Base-by-base conservation (phyloP, 2,888 invertebrate species). In the Ichneumoninae sp. region DNA sequence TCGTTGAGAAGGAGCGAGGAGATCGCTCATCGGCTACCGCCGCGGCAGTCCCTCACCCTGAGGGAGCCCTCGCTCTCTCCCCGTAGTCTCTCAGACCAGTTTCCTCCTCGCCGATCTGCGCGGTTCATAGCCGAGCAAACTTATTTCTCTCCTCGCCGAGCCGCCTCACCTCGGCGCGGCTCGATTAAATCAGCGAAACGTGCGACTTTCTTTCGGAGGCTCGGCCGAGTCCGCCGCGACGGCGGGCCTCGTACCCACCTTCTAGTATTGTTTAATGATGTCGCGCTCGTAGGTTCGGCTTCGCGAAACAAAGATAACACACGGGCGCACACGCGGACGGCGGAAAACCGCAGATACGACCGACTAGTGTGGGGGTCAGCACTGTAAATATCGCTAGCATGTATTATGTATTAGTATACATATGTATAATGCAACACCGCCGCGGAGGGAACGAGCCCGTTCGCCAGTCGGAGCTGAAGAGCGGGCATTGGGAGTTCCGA, bases 261-360 rank as follows among this genome's bases (percentile, higher is more conserved):
- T 79, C 80, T 33, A 54, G 84, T 83, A 87, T 89, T 89, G 87
- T 88, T 87, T 88, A 86, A 87, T 86, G 86, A 88, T 87, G 87
- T 84, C 86, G 84, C 85, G 8, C 87, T 87, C 83, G 87, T 83
- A 85, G 52, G 75, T 75, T 75, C 19, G 75, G 36, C 83, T 88
- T 85, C 85, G 87, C 86, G 86, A 79, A 84, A 77, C 76, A 52
- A 76, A 71, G 47, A 75, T 72, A 74, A 52, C 26, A 30, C 30
- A 50, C 7, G 47, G 16, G 26, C 4, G 70, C 33, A 62, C 22
- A 69, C 33, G 26, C 70, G 54, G 22, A 74, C 69, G 65, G 54
- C 26, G 54, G 19, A 47, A 70, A 54, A 74, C 60, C 70, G 71
- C 50, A 80, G 82, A 86, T 86, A 86, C 66, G 70, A 66, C 75